Conservation (phyloP, 2,888 invertebrate genomes). For the Ferrisia virgata region DNA sequence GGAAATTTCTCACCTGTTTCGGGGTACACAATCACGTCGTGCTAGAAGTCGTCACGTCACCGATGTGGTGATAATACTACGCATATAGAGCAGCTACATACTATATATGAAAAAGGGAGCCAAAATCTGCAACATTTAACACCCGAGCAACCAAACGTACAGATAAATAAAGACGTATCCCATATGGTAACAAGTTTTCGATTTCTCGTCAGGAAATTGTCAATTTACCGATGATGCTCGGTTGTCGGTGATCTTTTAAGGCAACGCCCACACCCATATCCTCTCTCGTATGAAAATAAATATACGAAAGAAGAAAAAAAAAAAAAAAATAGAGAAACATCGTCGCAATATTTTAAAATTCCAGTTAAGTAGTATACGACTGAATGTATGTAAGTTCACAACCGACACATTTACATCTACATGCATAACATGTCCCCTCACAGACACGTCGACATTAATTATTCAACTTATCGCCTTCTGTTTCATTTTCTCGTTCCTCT, state of each 20-base stretch:
- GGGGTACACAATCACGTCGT: too few relatives aligned
- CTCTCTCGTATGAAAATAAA: background rate
- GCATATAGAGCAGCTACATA: too few relatives aligned
- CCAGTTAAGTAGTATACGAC: too few relatives aligned
- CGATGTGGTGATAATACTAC: too few relatives aligned
- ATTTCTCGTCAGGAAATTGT: conserved; percentile 8
- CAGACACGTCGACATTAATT: background rate
- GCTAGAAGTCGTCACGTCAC: too few relatives aligned
- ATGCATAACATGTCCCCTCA: background rate
- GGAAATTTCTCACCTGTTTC: too few relatives aligned
- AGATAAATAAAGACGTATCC: background rate
- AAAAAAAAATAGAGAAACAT: background rate
- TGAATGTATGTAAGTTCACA: background rate
- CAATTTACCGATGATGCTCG: background rate
- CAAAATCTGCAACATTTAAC: conserved; percentile 4
- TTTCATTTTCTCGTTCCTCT: background rate
- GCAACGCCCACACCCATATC: background rate
- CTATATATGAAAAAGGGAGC: too few relatives aligned
- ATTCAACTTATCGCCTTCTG: background rate
- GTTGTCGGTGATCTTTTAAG: background rate
- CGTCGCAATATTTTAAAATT: background rate
- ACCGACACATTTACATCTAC: too few relatives aligned
- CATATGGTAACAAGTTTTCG: background rate
- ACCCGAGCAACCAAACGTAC: background rate
- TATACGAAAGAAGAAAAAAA: background rate